Percentiles rank a stretch among this genome's conserved stretches.
Evolutionary conservation across 2,113 vertebrate species (phyloP).

Genomic region (Eptatretus burgeri): DNA sequence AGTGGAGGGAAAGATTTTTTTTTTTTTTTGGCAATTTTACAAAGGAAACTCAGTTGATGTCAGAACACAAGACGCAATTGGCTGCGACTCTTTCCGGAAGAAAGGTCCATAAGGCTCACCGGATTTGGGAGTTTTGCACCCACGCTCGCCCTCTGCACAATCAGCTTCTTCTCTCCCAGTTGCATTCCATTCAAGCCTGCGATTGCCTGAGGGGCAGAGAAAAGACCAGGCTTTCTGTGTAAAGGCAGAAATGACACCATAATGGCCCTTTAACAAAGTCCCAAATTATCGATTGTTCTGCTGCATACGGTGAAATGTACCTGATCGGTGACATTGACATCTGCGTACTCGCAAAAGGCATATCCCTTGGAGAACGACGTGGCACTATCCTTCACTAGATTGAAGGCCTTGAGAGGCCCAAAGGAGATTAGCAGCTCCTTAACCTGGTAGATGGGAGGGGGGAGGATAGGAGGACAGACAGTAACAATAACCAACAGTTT

Average conservation of each 20-base stretch:
- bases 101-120: constrained; percentile 15
- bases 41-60: neutral
- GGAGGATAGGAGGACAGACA: too few species aligned
- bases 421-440: constrained; percentile 32
- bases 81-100: neutral
- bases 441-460: constrained; percentile 15
- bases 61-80: too few species aligned
- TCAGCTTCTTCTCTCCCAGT: constrained; percentile 30
- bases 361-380: constrained; percentile 33
- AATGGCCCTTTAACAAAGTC: neutral
- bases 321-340: constrained; percentile 26
- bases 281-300: neutral
- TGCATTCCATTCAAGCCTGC: constrained; percentile 31
- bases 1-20: too few species aligned
- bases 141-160: constrained; percentile 28
- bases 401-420: constrained; percentile 30
- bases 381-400: constrained; percentile 32
- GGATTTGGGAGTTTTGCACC: constrained; percentile 24
- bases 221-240: neutral
- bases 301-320: constrained; percentile 12
- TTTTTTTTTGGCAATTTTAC: neutral
- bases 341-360: constrained; percentile 30
- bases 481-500: too few species aligned
- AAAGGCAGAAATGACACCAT: neutral
- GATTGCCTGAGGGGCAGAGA: constrained; percentile 16